A percentile compares a stretch with the other conserved stretches of the same genome.
Evolutionary conservation across 2,113 vertebrate genomes (phyloP).

Genomic region (Poecilia latipinna): DNA sequence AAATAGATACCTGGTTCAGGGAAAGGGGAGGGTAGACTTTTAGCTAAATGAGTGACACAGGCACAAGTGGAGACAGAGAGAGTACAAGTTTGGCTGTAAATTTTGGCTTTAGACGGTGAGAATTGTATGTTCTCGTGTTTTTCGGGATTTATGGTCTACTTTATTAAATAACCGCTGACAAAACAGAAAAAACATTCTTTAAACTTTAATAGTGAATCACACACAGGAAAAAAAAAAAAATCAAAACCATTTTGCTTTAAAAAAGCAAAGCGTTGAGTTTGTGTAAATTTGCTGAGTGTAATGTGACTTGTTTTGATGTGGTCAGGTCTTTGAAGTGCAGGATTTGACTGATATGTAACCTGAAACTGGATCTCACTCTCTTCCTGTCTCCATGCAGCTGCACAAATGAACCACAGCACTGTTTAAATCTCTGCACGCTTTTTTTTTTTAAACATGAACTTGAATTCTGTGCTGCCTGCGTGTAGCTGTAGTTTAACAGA

Average conservation of each 20-base stretch:
- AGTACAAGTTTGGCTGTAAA: conserved; percentile 42
- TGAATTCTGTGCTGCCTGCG: background rate
- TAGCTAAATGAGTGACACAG: conserved; percentile 43
- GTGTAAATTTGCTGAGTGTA: conserved; percentile 22
- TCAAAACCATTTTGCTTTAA: background rate
- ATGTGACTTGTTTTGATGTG: conserved; percentile 45
- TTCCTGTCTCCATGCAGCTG: conserved; percentile 53
- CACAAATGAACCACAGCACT: conserved; percentile 45
- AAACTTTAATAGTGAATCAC: background rate
- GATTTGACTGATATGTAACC: conserved; percentile 58
- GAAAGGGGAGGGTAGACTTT: conserved; percentile 16
- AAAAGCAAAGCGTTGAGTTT: background rate
- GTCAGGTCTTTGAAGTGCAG: conserved; percentile 59
- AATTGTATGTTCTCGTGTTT: background rate
- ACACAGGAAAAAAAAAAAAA: background rate
- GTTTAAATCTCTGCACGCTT: background rate
- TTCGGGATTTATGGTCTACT: background rate
- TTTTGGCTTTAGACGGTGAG: conserved; percentile 16
- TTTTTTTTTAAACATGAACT: background rate
- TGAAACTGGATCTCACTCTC: conserved; percentile 46
- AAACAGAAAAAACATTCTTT: background rate
- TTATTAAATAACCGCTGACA: background rate
- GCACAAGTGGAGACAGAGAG: conserved; percentile 34
- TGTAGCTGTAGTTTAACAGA: background rate
- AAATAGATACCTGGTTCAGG: conserved; percentile 47